Percentiles rank a stretch among this genome's conserved stretches.
Conservation (phyloP, 2,888 invertebrate species). For the Dinocampus coccinellae region DNA sequence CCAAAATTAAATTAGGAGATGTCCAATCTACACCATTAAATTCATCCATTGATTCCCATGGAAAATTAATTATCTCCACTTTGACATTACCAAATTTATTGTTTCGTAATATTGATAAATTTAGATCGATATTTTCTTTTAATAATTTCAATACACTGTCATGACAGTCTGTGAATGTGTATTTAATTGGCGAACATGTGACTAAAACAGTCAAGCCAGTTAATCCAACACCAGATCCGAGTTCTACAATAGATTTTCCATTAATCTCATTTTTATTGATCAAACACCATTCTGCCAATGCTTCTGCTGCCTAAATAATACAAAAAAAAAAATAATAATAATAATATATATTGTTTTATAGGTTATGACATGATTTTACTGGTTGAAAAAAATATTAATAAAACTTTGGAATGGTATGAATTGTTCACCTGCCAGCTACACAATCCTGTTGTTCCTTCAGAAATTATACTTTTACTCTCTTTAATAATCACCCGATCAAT, state of each 20-base stretch:
- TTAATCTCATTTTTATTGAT: slow-evolving; percentile 71
- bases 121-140: slow-evolving; percentile 75
- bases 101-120: slow-evolving; percentile 65
- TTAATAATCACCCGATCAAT: slow-evolving; percentile 73
- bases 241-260: slow-evolving; percentile 76
- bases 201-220: slow-evolving; percentile 76
- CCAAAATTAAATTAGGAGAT: slow-evolving; percentile 71
- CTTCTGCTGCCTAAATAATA: slow-evolving; percentile 76
- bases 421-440: slow-evolving; percentile 80
- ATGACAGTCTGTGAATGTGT: slow-evolving; percentile 81
- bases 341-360: no score
- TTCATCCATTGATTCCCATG: slow-evolving; percentile 71
- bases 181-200: slow-evolving; percentile 71
- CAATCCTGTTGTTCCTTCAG: slow-evolving; percentile 84
- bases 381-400: no score
- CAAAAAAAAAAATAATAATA: slow-evolving; percentile 10
- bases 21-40: slow-evolving; percentile 48
- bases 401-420: slow-evolving; percentile 2
- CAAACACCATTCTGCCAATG: slow-evolving; percentile 80
- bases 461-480: slow-evolving; percentile 80
- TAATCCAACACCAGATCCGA: slow-evolving; percentile 84
- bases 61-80: slow-evolving; percentile 66
- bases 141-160: slow-evolving; percentile 75
- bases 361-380: neutral
- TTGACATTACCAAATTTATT: slow-evolving; percentile 40